Base-by-base conservation (phyloP, 30 jellyfish, hydroid and myxozoan species). In the Aurelia sp. region DNA sequence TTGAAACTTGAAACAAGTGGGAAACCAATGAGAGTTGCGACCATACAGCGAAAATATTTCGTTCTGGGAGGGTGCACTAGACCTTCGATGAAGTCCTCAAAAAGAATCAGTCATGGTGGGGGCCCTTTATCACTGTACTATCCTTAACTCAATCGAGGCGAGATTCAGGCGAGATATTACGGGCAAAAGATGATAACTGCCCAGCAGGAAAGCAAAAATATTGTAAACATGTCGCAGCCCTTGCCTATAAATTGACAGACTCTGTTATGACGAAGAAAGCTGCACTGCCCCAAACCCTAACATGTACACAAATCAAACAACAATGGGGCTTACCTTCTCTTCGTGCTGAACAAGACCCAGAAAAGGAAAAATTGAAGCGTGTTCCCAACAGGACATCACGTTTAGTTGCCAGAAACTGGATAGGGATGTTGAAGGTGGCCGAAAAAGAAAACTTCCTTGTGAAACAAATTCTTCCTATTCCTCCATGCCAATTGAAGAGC, bases 321-420 rank as follows among this genome's bases (percentile, higher is more conserved):
- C 44, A 70, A 47, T 70, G 60, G 80, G 80, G 80, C 80, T 23
- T 70, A 70, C 80, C 80, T 70, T 70, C 80, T 70, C 80, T 70
- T 11, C 66, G 62, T 20, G 80, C 62, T 27, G 80, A 70, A 47
- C 80, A 70, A 59, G 80, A 70, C 41, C 80, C 80, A 35, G 80
- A 70, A 27, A 70, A 70, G 9, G 60, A 70, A 70, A 11, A 16
- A 20, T 1, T 22, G 60, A 70, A 17, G 80, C 62, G 80, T 16
- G n/a, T n/a, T 33, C 80, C 9, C 80, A 50, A 20, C 80, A 70
- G n/a, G 80, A 70, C 80, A 37, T 37, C 11, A 23, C 31, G 17
- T 70, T 70, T 11, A 17, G 30, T 23, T 47, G 51, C 60, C 80
- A 47, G 21, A 19, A 70, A 58, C 67, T 58, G 10, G 67, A 58